These are phyloP conservation scores for Coptodon bakossiorum DNA, from an alignment of 2,113 vertebrate genomes.

Conservation along the genomic window DNA sequence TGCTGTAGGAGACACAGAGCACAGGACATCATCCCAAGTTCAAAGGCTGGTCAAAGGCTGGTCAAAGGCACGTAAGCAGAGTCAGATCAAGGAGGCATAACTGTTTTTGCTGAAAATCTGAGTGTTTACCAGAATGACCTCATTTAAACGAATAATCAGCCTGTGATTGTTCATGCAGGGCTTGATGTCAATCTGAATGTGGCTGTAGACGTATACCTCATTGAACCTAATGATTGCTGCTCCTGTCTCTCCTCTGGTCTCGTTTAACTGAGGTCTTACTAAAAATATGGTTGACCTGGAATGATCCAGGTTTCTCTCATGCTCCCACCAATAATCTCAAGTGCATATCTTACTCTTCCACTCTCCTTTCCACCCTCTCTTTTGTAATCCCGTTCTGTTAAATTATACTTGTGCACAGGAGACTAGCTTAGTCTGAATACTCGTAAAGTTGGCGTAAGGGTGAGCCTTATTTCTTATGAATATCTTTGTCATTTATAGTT, in stretches of 20 bases:
- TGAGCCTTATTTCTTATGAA: background rate
- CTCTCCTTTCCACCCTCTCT: background rate
- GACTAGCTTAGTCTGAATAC: background rate
- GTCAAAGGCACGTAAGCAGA: background rate
- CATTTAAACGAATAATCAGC: background rate
- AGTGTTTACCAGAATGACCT: background rate
- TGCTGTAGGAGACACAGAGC: background rate
- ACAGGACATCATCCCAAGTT: background rate
- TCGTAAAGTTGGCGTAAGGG: background rate
- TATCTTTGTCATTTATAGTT: background rate
- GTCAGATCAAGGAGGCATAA: background rate
- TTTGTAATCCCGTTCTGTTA: background rate
- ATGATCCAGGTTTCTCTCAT: background rate
- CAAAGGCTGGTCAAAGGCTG: background rate
- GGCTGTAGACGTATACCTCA: background rate
- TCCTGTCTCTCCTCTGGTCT: background rate
- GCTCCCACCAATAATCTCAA: constrained; percentile 13
- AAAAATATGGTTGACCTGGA: constrained; percentile 2
- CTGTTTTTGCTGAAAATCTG: background rate
- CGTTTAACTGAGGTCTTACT: background rate
- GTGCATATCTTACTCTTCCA: background rate
- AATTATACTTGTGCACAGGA: background rate
- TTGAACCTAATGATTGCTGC: background rate
- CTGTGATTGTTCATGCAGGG: background rate
- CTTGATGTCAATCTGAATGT: background rate